Base-by-base conservation (phyloP, 2,888 invertebrate species). In the Lasioglossum pauxillum region DNA sequence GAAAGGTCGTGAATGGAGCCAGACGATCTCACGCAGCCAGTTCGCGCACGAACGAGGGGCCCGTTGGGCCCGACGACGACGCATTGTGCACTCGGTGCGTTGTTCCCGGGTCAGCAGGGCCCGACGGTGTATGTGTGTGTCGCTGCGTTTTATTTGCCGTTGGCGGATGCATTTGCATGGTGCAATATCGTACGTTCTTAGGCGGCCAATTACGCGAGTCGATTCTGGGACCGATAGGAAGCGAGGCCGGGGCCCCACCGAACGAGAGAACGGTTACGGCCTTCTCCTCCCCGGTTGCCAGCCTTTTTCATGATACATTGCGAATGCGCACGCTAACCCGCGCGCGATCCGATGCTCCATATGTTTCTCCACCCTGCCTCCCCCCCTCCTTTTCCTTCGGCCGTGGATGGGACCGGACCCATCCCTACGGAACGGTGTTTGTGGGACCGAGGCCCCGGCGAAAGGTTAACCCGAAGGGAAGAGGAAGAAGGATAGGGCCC, bases 131-230 rank as follows among this genome's bases (percentile, higher is more conserved):
- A 12, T 12, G 69, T 12, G 71, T 71, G 57, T 46, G 84, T 80
- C 86, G 82, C 80, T 84, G 71, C 88, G 88, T 89, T 92, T 93
- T 93, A 91, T 92, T 92, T 92, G 88, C 35, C 72, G 71, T 64
- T 87, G 82, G 88, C 83, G 78, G 84, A 88, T 60, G 90, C 90
- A 95, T 95, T 95, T 95, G 95, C 95, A 95, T 95, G 94, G 94
- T 94, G 95, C 94, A 95, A 95, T 95, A 95, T 95, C 94, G 94
- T 94, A 93, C 94, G 94, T 94, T 94, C 94, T 95, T 94, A 93
- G 93, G 93, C 93, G 94, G 94, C 95, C 95, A 95, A 95, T 95
- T 95, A 95, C 95, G 94, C 93, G 94, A 94, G 93, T 94, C 95
- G 95, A 95, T 95, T 91, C 92, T 91, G 92, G 91, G 87, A 88